Evolutionary conservation across 2,113 vertebrate genomes (phyloP).

Genomic region (Dermatemys mawii): DNA sequence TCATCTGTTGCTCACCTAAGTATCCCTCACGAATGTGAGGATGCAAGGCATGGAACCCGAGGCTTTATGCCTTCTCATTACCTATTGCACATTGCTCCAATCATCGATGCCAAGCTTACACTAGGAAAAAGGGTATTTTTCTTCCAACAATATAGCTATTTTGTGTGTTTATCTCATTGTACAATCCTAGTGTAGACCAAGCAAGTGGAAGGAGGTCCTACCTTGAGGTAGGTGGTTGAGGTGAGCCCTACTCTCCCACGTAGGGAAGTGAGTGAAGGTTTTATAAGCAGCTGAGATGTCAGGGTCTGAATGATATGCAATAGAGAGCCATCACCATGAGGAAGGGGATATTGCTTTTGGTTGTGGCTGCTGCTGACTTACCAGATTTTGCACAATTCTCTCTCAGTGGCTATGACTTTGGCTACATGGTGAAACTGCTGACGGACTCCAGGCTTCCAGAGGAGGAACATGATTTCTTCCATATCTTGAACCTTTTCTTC

Average conservation of each 20-base stretch:
- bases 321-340: background rate
- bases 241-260: background rate
- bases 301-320: background rate
- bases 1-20: background rate
- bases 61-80: background rate
- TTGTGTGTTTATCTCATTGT: background rate
- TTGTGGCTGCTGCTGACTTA: background rate
- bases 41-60: background rate
- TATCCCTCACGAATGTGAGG: background rate
- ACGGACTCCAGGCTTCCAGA: conserved; percentile 95
- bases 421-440: conserved; percentile 97
- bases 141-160: background rate
- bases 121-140: background rate
- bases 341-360: rapidly evolving
- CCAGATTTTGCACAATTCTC: background rate
- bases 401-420: conserved; percentile 95
- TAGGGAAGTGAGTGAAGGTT: background rate
- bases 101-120: background rate
- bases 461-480: conserved; percentile 98
- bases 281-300: background rate
- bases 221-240: rapidly evolving
- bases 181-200: rapidly evolving
- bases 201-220: background rate
- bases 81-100: background rate
- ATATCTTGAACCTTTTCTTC: conserved; percentile 97